Evolutionary conservation across 2,113 vertebrate genomes (phyloP).

Genomic region (Sceloporus tristichus): DNA sequence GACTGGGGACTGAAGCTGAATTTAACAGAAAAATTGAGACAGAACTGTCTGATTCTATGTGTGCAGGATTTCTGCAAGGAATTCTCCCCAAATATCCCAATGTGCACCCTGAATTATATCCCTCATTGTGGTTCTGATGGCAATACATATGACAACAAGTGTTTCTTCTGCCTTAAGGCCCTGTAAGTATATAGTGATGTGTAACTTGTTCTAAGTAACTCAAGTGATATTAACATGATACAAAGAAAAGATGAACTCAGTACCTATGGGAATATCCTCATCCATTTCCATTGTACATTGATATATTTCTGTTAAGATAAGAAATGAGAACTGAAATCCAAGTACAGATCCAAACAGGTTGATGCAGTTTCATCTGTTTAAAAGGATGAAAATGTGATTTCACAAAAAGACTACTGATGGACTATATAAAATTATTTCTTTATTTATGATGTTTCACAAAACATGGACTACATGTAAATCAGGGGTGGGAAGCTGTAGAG

Average conservation of each 20-base stretch:
- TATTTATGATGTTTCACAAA: background rate
- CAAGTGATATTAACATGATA: background rate
- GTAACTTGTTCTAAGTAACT: background rate
- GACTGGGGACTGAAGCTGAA: background rate
- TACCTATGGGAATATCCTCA: background rate
- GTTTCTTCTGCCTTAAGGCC: background rate
- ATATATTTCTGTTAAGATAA: background rate
- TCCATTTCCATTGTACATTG: too few relatives aligned
- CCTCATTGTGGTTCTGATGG: background rate
- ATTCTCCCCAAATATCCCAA: background rate
- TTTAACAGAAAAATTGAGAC: background rate
- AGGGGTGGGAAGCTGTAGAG: too few relatives aligned
- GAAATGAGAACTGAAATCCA: background rate
- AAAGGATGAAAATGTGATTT: background rate
- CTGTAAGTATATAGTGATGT: background rate
- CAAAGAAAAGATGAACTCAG: background rate
- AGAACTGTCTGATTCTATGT: background rate
- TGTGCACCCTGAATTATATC: background rate
- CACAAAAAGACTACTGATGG: background rate
- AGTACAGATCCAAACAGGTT: background rate
- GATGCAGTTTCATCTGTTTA: background rate
- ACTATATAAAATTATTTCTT: background rate
- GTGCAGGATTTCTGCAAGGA: conserved; percentile 53
- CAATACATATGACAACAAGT: background rate
- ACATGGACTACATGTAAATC: too few relatives aligned